Evolutionary conservation across 2,888 invertebrate genomes (phyloP).

Genomic region (Ephialtes manifestator): DNA sequence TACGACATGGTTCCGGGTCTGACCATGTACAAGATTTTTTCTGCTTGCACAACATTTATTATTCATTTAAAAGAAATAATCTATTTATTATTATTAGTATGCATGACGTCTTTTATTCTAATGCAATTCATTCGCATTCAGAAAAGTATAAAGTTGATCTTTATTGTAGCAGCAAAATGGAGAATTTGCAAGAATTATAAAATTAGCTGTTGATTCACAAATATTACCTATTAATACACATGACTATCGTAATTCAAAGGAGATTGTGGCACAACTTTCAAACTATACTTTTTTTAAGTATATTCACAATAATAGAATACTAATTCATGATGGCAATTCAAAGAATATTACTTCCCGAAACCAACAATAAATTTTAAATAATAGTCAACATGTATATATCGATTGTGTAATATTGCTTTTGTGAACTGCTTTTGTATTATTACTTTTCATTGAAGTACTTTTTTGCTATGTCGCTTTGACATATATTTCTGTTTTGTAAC

Average conservation of each 20-base stretch:
- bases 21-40: constrained; percentile 20
- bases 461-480: background rate
- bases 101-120: no score
- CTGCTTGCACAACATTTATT: constrained; percentile 8
- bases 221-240: no score
- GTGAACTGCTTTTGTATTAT: background rate
- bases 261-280: background rate
- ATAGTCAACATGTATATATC: background rate
- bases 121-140: no score
- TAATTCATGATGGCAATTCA: background rate
- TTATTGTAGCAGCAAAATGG: no score
- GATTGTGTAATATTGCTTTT: background rate
- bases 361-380: background rate
- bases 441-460: background rate
- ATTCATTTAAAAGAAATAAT: background rate
- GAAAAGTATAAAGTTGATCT: no score
- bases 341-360: background rate
- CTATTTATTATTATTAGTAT: no score
- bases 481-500: background rate
- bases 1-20: constrained; percentile 41
- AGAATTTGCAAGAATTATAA: no score
- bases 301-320: background rate
- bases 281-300: background rate
- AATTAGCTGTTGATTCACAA: no score
- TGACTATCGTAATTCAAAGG: background rate